Evolutionary conservation across 2,113 vertebrate genomes (phyloP).

Genomic region (Rhagologus leucostigma): DNA sequence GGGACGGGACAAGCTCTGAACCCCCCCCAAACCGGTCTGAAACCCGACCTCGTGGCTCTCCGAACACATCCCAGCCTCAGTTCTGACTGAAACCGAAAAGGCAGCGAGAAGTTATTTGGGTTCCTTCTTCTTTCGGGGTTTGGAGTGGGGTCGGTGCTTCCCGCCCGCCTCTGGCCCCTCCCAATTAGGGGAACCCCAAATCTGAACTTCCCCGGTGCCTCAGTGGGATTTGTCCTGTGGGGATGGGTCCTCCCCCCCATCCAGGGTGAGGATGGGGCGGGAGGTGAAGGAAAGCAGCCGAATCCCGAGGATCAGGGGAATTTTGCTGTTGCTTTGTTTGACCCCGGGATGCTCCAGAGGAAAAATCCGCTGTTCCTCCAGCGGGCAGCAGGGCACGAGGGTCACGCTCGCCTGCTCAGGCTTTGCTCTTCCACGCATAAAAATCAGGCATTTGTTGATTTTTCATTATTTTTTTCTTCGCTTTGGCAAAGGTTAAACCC

Average conservation of each 20-base stretch:
- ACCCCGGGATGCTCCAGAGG: not conserved
- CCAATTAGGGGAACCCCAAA: not conserved
- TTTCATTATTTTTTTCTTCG: not conserved
- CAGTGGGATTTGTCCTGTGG: not conserved
- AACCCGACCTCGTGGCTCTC: not conserved
- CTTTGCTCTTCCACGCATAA: not conserved
- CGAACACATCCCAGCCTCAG: fast-evolving
- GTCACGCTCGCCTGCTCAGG: not conserved
- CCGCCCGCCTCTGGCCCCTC: not conserved
- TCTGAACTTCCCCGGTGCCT: not conserved
- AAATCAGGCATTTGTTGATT: not conserved
- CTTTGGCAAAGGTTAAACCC: not conserved
- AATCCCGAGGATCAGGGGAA: not conserved
- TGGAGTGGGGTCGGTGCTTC: fast-evolving
- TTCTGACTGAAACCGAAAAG: not conserved
- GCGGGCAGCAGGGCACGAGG: not conserved
- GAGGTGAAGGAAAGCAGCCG: not conserved
- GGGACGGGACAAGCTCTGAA: not conserved
- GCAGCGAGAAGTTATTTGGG: not conserved
- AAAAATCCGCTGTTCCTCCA: not conserved
- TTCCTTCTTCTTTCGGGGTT: not conserved
- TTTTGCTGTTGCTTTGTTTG: not conserved
- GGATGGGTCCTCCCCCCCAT: fast-evolving
- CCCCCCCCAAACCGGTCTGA: fast-evolving
- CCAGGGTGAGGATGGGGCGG: fast-evolving